phyloP scores from a whole-genome alignment of 2,797 vertebrate genomes.

The Manis javanica region DNA sequence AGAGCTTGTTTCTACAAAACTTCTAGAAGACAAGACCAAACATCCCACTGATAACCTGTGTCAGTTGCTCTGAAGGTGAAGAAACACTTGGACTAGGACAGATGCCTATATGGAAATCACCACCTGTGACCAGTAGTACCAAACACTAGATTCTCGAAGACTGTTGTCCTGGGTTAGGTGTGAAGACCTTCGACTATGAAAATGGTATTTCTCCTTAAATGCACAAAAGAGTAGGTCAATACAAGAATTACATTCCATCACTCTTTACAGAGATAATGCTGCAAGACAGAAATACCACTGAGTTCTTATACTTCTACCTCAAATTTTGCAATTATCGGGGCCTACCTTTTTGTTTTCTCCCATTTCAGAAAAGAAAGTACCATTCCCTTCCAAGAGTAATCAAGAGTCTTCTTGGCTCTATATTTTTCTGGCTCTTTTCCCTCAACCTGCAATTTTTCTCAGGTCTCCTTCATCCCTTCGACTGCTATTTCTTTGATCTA shows the following conservation, averaged over 20 bases:
- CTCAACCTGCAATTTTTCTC: not conserved
- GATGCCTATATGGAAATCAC: not conserved
- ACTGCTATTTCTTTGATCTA: not conserved
- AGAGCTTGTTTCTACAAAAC: constrained; percentile 47
- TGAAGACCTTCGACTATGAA: not conserved
- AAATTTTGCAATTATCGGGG: not conserved
- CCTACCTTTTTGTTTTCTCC: not conserved
- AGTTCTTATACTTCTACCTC: not conserved
- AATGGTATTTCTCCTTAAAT: not conserved
- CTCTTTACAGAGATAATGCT: not conserved
- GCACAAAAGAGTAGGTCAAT: not conserved
- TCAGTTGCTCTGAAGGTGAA: not conserved
- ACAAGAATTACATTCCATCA: not conserved
- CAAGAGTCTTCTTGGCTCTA: not conserved
- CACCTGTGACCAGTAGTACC: not conserved
- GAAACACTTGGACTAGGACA: not conserved
- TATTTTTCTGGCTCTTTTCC: not conserved
- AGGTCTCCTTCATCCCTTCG: not conserved
- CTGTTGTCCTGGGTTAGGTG: not conserved
- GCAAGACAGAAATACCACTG: not conserved
- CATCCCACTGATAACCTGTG: not conserved
- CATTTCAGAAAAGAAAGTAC: not conserved
- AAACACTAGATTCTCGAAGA: not conserved
- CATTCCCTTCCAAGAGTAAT: not conserved
- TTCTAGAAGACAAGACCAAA: not conserved